Evolutionary conservation across 2,888 invertebrate genomes (phyloP).

Genomic region (Plusia festucae): DNA sequence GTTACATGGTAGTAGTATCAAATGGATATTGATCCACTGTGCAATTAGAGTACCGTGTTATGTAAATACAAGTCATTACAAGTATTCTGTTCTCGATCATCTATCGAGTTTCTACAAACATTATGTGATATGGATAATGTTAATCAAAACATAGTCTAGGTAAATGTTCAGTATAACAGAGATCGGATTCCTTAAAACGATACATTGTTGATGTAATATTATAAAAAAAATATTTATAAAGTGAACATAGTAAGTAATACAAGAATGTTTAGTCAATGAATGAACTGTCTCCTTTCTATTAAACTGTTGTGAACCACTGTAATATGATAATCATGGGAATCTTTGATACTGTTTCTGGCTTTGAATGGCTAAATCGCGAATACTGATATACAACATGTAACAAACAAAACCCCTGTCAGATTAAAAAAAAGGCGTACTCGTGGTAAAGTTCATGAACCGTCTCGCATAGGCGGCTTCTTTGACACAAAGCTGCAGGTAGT

Average conservation of each 20-base stretch:
- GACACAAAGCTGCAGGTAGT: no score
- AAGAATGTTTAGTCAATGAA: not conserved
- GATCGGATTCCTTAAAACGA: conserved; percentile 29
- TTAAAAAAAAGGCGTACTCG: no score
- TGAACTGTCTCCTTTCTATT: no score
- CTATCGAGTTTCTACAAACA: conserved; percentile 46
- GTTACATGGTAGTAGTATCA: not conserved
- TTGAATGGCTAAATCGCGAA: no score
- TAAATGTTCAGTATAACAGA: conserved; percentile 24
- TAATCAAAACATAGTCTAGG: conserved; percentile 34
- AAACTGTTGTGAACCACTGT: no score
- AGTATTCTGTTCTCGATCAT: conserved; percentile 12
- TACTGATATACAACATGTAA: no score
- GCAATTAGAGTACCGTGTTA: conserved; percentile 29
- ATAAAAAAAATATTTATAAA: not conserved
- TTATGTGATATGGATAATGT: conserved; percentile 21
- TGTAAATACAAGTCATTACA: conserved; percentile 25
- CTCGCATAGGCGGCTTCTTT: no score
- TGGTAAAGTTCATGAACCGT: no score
- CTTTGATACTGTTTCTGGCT: no score
- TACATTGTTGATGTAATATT: conserved; percentile 9
- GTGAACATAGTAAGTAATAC: not conserved
- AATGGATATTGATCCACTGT: no score
- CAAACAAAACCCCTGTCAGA: no score
- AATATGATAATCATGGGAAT: no score